Base-by-base conservation (phyloP, 2,888 invertebrate genomes). In the Cabera pusaria region DNA sequence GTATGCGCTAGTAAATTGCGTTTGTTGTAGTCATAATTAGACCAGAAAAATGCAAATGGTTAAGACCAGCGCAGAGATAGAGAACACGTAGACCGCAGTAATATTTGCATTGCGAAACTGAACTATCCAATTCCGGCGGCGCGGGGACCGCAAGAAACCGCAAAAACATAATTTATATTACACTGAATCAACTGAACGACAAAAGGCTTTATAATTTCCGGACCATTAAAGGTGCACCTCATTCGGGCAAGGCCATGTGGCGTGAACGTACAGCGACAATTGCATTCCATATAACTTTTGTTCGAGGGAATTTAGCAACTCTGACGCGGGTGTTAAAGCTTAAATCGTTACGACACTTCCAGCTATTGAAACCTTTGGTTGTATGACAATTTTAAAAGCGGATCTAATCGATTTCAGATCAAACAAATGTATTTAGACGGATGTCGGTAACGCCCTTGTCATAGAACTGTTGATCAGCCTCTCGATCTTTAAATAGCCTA, bases 401-500 rank as follows among this genome's bases (percentile, higher is more conserved):
- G 59, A 80, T 79, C 84, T 59, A 82, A 86, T 86, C 74, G 81
- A 81, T 82, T 76, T 67, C 44, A 61, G 59, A 64, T 70, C 67
- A 69, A 73, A 72, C 63, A 66, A 68, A 66, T 53, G 58, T 48
- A 49, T 60, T n/a, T 59, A 76, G 73, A 76, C 80, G 79, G 82
- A 86, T 84, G 69, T 79, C 67, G 79, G 65, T 70, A 77, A 78
- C 73, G 82, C 83, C 85, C 81, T 85, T 79, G 83, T 72, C 68
- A 66, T 48, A 56, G 46, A 59, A 48, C 51, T 51, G 60, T 64
- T 58, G 56, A 66, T 65, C 56, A 52, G 45, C 28, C 42, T 33
- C 43, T 51, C 35, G 60, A 57, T 58, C 54, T 54, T 52, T 38
- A n/a, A 27, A 19, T 29, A 11, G 31, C 22, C 41, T 56, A 61